These are phyloP conservation scores for Apocrypta bakeri DNA, from an alignment of 1,140 invertebrate species.

Conservation along the genomic window DNA sequence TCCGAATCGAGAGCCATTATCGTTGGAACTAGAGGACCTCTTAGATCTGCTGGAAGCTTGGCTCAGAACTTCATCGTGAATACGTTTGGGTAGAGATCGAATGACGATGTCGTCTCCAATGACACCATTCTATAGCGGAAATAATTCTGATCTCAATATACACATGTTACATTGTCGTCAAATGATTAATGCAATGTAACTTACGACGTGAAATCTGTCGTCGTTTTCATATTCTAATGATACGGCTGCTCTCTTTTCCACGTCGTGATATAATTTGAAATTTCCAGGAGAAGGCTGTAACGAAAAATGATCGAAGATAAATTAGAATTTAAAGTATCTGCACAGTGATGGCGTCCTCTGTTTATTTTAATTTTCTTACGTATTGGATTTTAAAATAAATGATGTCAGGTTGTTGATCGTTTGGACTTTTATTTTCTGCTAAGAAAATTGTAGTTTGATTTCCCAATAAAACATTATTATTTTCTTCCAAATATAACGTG, in stretches of 20 bases:
- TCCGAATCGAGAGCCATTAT: neutral
- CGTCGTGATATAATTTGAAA: constrained; percentile 11
- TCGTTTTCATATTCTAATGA: neutral
- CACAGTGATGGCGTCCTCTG: too few relatives aligned
- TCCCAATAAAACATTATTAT: too few relatives aligned
- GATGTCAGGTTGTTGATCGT: too few relatives aligned
- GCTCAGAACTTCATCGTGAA: constrained; percentile 10
- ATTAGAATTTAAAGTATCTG: too few relatives aligned
- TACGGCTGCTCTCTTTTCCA: constrained; percentile 12
- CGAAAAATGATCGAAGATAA: neutral
- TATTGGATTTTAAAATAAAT: too few relatives aligned
- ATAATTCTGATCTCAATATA: neutral
- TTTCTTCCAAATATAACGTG: too few relatives aligned
- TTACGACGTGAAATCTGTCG: constrained; percentile 15
- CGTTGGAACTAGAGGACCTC: neutral
- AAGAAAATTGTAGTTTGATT: too few relatives aligned
- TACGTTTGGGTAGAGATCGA: neutral
- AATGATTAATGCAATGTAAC: neutral
- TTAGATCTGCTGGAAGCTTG: neutral
- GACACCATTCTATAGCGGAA: neutral
- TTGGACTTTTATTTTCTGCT: too few relatives aligned
- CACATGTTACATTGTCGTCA: neutral
- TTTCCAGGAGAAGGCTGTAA: neutral
- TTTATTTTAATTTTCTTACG: too few relatives aligned
- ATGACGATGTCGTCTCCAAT: constrained; percentile 7